These are phyloP conservation scores for Rutpela maculata DNA, from an alignment of 2,888 invertebrate species.

Conservation along the genomic window DNA sequence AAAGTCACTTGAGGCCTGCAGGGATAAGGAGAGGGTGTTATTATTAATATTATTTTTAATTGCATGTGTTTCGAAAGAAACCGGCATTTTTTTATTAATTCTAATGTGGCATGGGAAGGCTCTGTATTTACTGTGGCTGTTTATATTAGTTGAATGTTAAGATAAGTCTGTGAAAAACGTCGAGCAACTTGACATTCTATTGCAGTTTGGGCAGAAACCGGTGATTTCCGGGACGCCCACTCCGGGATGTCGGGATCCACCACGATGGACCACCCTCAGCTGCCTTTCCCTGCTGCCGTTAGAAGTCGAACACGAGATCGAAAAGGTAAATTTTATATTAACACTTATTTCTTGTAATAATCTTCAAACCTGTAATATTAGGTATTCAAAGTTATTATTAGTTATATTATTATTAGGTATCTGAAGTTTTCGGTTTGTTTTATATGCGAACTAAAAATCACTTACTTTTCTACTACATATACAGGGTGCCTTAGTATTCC, in stretches of 20 bases:
- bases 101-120: slow-evolving; percentile 43
- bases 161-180: slow-evolving; percentile 49
- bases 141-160: slow-evolving; percentile 43
- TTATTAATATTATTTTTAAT: too few species aligned
- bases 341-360: background rate
- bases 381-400: too few species aligned
- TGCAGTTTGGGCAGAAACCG: slow-evolving; percentile 93
- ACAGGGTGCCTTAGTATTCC: too few species aligned
- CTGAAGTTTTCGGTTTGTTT: too few species aligned
- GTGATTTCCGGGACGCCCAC: slow-evolving; percentile 90
- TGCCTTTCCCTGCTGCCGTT: slow-evolving; percentile 83
- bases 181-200: slow-evolving; percentile 71
- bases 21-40: too few species aligned
- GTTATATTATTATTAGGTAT: too few species aligned
- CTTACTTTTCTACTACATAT: too few species aligned
- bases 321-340: slow-evolving; percentile 76
- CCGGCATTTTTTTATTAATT: slow-evolving; percentile 11
- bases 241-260: slow-evolving; percentile 73
- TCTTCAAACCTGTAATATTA: background rate
- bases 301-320: slow-evolving; percentile 78
- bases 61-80: background rate
- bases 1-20: too few species aligned
- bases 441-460: too few species aligned
- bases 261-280: slow-evolving; percentile 81
- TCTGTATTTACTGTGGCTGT: slow-evolving; percentile 32